Percentiles rank a stretch among this genome's conserved stretches.
Conservation (phyloP, 1,140 invertebrate species). For the Drosophila obscura region DNA sequence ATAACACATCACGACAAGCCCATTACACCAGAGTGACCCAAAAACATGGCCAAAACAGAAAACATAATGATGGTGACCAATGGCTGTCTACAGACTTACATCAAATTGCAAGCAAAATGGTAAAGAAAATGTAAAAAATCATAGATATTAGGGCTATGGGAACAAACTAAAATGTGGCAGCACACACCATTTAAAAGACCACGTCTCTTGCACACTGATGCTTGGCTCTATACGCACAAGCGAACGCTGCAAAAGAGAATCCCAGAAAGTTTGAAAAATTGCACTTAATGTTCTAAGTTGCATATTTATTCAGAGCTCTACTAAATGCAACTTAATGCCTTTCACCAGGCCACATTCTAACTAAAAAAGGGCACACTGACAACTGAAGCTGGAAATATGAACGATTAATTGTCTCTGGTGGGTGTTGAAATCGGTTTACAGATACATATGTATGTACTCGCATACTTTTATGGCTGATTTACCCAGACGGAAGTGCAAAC, state of each 20-base stretch:
- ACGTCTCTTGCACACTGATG: too few relatives aligned
- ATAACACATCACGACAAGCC: conserved; percentile 76
- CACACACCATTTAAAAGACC: too few relatives aligned
- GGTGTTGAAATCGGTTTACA: conserved; percentile 63
- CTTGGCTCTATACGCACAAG: neutral
- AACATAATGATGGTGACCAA: conserved; percentile 13
- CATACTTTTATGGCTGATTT: conserved; percentile 22
- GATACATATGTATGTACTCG: conserved; percentile 25
- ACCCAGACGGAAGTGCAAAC: conserved; percentile 58
- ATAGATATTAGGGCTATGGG: too few relatives aligned
- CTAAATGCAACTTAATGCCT: conserved; percentile 34
- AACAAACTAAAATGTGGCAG: too few relatives aligned
- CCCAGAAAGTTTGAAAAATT: too few relatives aligned
- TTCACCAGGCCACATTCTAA: conserved; percentile 28
- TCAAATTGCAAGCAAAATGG: conserved; percentile 22
- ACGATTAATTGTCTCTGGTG: conserved; percentile 37
- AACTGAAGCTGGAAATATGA: conserved; percentile 48
- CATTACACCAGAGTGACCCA: conserved; percentile 69
- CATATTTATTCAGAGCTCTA: conserved; percentile 12
- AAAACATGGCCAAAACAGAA: conserved; percentile 51
- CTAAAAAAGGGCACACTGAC: conserved; percentile 42
- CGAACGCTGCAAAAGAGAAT: too few relatives aligned
- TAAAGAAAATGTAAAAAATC: conserved; percentile 22
- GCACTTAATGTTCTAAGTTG: too few relatives aligned
- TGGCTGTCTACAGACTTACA: conserved; percentile 36